Evolutionary conservation across 2,888 invertebrate genomes (phyloP), one percentile per base, ranked within the genome.

Genomic region (Monoplex corrugatus): DNA sequence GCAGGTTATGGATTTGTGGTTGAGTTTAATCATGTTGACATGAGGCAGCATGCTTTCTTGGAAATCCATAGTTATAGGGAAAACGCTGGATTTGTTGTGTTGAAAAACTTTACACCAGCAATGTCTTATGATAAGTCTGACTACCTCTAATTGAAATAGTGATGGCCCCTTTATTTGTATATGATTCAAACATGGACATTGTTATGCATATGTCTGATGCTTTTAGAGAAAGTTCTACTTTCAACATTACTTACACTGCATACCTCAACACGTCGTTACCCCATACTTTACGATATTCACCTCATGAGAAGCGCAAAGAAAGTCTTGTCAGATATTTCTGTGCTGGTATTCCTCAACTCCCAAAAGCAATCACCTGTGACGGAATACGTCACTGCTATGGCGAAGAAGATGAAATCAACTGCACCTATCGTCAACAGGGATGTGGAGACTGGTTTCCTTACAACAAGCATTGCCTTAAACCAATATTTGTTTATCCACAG

Each of bases 161-260:
- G n/a, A n/a, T n/a, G 78, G 78, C 78, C 6, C 78, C 78, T 43
- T 32, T 80, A 28, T 23, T 80, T 40, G 6, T 80, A 43, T 23
- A 80, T 10, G 82, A 83, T 16, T n/a, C 13, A 16, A 40, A 45
- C 40, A 44, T 83, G 82, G 45, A 40, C 32, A 45, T 83, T 45
- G 1, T 3, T 16, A 16, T 83, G 10, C n/a, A 45, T 32, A 23
- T 32, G n/a, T 32, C 43, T 23, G 8, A 23, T 5, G 13, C 40
- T 8, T 3, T 1, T 0, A 28, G 28, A 2, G 0, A 80, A 2
- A 10, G 35, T 1, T 83, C 82, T 32, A 19, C 3, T 16, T 83
- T 83, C n/a, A 83, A 40, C n/a, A 19, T 83, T 13, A 45, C 23
- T 45, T 83, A 83, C 82, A 44, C 44, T 5, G 82, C 82, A n/a